Percentiles rank a stretch among this genome's conserved stretches.
Evolutionary conservation across 2,113 vertebrate genomes (phyloP).

Genomic region (Proterorhinus semilunaris): DNA sequence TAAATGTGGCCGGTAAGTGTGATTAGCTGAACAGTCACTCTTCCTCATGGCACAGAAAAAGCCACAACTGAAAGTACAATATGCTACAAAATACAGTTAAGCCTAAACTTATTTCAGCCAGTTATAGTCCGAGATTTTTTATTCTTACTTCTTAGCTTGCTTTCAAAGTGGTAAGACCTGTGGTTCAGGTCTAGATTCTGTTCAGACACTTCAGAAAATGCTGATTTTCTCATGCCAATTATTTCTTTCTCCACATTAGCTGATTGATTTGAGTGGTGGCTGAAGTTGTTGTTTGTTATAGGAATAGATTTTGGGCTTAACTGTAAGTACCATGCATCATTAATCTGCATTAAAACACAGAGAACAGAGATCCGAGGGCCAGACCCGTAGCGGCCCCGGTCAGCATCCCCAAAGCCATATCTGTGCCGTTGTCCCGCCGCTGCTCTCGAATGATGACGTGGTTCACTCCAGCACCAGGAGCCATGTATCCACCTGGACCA

Average conservation of each 20-base stretch:
- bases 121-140: too few relatives aligned
- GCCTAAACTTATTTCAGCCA: neutral
- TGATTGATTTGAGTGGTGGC: neutral
- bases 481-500: constrained; percentile 76
- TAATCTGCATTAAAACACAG: constrained; percentile 82
- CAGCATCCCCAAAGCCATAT: constrained; percentile 89
- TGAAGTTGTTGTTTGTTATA: neutral
- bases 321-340: neutral
- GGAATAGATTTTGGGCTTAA: neutral
- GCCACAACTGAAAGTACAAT: constrained; percentile 5
- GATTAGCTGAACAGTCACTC: constrained; percentile 24
- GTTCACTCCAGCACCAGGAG: constrained; percentile 79
- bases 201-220: neutral
- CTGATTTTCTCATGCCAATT: neutral
- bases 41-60: constrained; percentile 47
- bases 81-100: constrained; percentile 2
- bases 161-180: too few relatives aligned
- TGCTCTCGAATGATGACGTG: constrained; percentile 87
- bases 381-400: constrained; percentile 92
- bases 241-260: neutral
- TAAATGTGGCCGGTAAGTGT: neutral
- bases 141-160: too few relatives aligned
- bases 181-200: too few relatives aligned
- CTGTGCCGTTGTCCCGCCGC: constrained; percentile 82
- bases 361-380: constrained; percentile 92